These are phyloP conservation scores for Pterophyllum scalare DNA, from an alignment of 2,113 vertebrate genomes.

Conservation along the genomic window DNA sequence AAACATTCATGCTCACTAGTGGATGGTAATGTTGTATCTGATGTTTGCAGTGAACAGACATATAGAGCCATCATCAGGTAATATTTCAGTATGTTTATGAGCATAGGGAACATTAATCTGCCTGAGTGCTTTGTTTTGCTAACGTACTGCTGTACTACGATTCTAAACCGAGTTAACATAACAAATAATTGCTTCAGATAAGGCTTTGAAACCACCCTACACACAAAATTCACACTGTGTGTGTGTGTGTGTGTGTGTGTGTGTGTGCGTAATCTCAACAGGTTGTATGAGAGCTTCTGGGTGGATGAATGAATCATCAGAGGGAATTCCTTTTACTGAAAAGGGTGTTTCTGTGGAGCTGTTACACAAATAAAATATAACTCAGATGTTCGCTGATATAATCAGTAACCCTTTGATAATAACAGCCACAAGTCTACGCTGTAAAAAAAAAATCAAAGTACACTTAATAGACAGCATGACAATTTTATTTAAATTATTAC, in stretches of 20 bases:
- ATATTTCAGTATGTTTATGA: background rate
- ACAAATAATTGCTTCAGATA: background rate
- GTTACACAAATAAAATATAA: background rate
- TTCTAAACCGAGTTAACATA: background rate
- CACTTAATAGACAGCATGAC: background rate
- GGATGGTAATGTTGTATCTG: background rate
- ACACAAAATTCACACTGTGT: background rate
- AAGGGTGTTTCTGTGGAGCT: background rate
- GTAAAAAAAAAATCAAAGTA: background rate
- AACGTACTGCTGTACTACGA: background rate
- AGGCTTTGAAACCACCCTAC: background rate
- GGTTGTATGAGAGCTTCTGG: background rate
- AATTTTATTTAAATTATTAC: background rate
- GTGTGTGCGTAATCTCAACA: background rate
- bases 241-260: no score
- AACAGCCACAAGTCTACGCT: background rate
- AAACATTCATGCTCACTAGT: background rate
- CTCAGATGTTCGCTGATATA: background rate
- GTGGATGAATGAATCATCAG: conserved; percentile 2
- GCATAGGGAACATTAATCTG: background rate
- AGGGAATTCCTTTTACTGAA: background rate
- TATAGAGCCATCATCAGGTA: background rate
- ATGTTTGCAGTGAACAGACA: background rate
- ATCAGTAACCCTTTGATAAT: background rate
- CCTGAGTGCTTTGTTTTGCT: background rate